Base-by-base conservation (phyloP, 2,797 vertebrate genomes). In the Odontamblyopus rebecca region DNA sequence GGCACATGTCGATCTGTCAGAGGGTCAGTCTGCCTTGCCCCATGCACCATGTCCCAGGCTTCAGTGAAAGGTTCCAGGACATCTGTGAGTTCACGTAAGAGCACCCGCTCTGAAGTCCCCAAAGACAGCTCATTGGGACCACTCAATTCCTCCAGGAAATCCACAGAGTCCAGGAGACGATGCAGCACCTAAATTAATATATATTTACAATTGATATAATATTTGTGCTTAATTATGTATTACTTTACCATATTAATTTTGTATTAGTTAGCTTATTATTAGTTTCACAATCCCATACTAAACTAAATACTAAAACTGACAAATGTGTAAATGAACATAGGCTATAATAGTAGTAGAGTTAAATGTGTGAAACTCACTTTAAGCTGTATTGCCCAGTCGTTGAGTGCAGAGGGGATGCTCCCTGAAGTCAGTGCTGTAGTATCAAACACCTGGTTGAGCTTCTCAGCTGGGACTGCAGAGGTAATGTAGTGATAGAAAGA, bases 1-100 rank as follows among this genome's bases (percentile, higher is more conserved):
- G 93, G 93, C 70, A 94, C 93, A 0, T 95, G 93, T 82, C 92
- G 91, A 81, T 94, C 92, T 18, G 82, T 26, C 59, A 83, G 86
- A 0, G 8, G 1, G 67, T 89, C 88, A 32, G 68, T 48, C 76
- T 86, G 92, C 71, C 88, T 86, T 76, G 94, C 91, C 54, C 92
- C 91, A 7, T 92, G 90, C 61, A 95, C 92, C 94, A 95, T 94
- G 79, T 95, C 94, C 85, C 93, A 94, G 72, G 94, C 94, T 82
- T 95, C 94, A 2, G 92, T 92, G 74, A 95, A 95, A 53, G 94
- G 94, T 77, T 95, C 94, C 83, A 95, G 70, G 16, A 91, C 86
- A 73, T 95, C 94, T 4, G 87, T 85, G 51, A 95, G 82, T 78
- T 95, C 94, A 68, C 89, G 91, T 61, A 95, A 85, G 73, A 89